Conservation (phyloP, 64 coral and sea anemone genomes). For the Stichodactyla mertensii region DNA sequence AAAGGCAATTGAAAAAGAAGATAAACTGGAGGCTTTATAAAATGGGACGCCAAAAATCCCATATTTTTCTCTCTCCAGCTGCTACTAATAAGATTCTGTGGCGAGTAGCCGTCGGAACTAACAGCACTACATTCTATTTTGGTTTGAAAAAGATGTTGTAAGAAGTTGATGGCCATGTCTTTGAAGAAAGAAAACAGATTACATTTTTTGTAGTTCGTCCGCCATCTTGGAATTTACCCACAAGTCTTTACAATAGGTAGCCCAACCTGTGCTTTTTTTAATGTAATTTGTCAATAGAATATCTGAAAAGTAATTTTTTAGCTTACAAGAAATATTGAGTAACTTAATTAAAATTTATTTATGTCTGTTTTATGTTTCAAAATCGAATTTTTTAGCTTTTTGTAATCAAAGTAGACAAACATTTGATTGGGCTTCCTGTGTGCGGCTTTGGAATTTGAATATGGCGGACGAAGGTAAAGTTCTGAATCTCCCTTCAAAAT, state of each 20-base stretch:
- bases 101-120: constrained; percentile 67
- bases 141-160: constrained; percentile 69
- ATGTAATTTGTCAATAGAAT: background rate
- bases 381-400: no score
- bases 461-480: constrained; percentile 25
- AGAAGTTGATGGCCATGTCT: constrained; percentile 63
- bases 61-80: constrained; percentile 44
- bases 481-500: background rate
- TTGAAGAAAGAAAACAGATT: background rate
- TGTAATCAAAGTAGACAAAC: no score
- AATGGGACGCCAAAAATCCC: constrained; percentile 86
- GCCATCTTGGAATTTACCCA: background rate
- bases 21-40: constrained; percentile 71
- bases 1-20: constrained; percentile 81
- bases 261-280: background rate
- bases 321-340: no score
- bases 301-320: background rate
- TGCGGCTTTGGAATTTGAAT: background rate
- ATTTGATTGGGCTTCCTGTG: background rate
- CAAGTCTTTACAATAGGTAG: background rate
- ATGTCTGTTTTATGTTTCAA: no score
- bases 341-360: no score
- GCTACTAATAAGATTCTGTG: constrained; percentile 51
- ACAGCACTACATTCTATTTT: constrained; percentile 63
- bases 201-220: background rate